Evolutionary conservation across 2,888 invertebrate species (phyloP), one percentile per base, ranked within the genome.

Genomic region (Drosophila lutescens): DNA sequence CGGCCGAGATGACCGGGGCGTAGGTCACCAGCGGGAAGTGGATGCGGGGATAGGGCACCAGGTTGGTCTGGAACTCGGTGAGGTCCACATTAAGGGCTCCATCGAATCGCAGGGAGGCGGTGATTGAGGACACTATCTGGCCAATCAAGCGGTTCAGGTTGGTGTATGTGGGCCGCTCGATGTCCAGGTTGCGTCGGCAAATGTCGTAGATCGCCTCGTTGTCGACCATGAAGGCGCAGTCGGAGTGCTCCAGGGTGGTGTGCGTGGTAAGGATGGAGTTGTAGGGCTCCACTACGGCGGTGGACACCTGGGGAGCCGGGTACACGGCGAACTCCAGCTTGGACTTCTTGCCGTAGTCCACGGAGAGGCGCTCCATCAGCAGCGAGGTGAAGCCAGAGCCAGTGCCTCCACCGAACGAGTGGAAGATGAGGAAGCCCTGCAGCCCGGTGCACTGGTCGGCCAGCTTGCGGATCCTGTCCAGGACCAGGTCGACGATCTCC

Each of bases 201-300:
- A 49, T 49, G 12, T 49, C 47, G 17, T 49, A 49, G 32, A 49
- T 49, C 15, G 47, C 47, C 12, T 49, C 47, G 47, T 49, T 49
- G 30, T 49, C 47, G 12, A 49, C 47, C 47, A 49, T 49, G 7
- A 49, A 49, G 47, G 47, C 47, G 47, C 47, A 49, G 32, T 49
- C 47, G 9, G 47, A 49, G 47, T 49, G 47, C 17, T 49, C 47
- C 1, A 49, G 47, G 47, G 47, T 49, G 12, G 47, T 49, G 47
- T 49, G 47, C 30, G 47, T 49, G 10, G 47, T 49, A 15, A 49
- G 47, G 47, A 49, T 49, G 30, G 47, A 49, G 30, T 49, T 49
- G 47, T 49, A 49, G 47, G 47, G 47, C 32, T 49, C 47, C 47
- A 49, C 47, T 7, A 49, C 47, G 12, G 47, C 47, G 30, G 47